phyloP scores from a whole-genome alignment of 2,797 vertebrate species.

The Streptopelia turtur region DNA sequence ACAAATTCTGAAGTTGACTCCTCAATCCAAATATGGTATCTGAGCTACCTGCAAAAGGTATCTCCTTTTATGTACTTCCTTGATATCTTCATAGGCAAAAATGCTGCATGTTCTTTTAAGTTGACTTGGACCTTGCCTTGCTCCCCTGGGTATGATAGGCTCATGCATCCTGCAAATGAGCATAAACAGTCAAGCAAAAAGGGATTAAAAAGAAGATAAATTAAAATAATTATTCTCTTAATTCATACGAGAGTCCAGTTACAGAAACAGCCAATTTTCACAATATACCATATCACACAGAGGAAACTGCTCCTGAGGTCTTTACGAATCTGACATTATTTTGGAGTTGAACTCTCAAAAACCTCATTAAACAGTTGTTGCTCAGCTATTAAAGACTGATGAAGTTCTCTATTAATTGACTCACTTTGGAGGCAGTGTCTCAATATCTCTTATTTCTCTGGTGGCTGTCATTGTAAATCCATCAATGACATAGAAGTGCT shows the following conservation, averaged over 20 bases:
- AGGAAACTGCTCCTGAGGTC: background rate
- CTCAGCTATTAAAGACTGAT: background rate
- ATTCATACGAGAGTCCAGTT: background rate
- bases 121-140: slow-evolving; percentile 93
- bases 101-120: slow-evolving; percentile 96
- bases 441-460: slow-evolving; percentile 97
- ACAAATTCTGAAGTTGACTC: background rate
- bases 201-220: background rate
- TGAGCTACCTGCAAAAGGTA: slow-evolving; percentile 92
- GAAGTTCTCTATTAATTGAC: slow-evolving; percentile 31
- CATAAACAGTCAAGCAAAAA: background rate
- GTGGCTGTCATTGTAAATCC: slow-evolving; percentile 97
- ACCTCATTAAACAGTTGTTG: background rate
- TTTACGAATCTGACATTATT: background rate
- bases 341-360: background rate
- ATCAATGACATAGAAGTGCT: slow-evolving; percentile 98
- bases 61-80: slow-evolving; percentile 96
- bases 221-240: background rate
- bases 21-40: background rate
- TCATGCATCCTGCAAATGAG: slow-evolving; percentile 88
- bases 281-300: background rate
- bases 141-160: slow-evolving; percentile 95
- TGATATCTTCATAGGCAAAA: slow-evolving; percentile 98
- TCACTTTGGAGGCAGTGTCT: slow-evolving; percentile 94
- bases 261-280: background rate